Evolutionary conservation across 2,113 vertebrate genomes (phyloP).

Genomic region (Glaucomys volans): DNA sequence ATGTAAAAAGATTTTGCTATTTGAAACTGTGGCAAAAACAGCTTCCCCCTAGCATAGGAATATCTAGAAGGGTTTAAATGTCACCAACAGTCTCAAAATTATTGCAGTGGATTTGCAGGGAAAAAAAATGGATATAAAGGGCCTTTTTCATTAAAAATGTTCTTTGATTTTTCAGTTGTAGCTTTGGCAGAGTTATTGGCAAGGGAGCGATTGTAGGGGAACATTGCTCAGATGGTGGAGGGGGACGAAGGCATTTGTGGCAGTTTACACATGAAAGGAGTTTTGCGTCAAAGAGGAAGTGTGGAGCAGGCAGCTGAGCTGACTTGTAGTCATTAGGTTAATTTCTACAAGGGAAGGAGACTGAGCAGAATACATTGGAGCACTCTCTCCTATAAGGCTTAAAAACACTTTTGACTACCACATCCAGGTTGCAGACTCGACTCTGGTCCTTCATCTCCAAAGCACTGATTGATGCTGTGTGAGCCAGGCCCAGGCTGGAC

Average conservation of each 20-base stretch:
- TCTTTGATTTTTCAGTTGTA: conserved; percentile 75
- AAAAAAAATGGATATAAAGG: conserved; percentile 12
- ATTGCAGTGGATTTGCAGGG: conserved; percentile 60
- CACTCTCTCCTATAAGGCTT: neutral
- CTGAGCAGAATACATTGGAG: neutral
- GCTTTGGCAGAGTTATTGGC: conserved; percentile 23
- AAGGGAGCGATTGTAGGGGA: conserved; percentile 22
- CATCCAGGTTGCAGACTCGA: neutral
- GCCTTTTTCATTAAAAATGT: conserved; percentile 78
- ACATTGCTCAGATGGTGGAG: neutral
- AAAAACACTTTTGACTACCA: neutral
- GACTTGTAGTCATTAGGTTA: neutral
- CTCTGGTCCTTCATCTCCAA: neutral
- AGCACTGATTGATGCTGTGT: neutral
- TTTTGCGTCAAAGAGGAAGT: conserved; percentile 23
- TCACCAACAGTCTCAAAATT: conserved; percentile 73
- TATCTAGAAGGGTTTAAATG: conserved; percentile 75
- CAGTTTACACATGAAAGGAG: conserved; percentile 54
- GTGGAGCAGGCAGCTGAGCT: neutral
- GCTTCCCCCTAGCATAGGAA: conserved; percentile 23
- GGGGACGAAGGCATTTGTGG: neutral
- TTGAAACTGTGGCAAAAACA: conserved; percentile 62
- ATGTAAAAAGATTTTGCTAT: conserved; percentile 72
- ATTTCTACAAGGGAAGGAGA: conserved; percentile 47
- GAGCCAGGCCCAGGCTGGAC: too few relatives aligned